Conservation (phyloP, 2,888 invertebrate genomes). For the Celastrina argiolus region DNA sequence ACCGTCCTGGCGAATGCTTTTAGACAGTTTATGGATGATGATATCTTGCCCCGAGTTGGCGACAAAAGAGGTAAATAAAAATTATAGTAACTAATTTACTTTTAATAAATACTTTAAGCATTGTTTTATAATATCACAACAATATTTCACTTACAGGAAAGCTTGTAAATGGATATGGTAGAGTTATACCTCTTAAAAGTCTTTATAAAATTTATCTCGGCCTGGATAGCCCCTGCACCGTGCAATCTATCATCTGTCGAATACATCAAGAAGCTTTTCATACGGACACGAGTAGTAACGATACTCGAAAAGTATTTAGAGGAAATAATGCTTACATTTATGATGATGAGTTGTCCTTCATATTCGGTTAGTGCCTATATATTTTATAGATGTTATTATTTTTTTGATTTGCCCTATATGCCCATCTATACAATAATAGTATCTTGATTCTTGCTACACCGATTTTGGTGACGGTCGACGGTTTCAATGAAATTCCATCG, state of each 20-base stretch:
- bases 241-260: constrained; percentile 55
- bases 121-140: too few relatives aligned
- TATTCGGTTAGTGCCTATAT: constrained; percentile 42
- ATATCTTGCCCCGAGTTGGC: constrained; percentile 61
- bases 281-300: constrained; percentile 39
- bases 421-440: too few relatives aligned
- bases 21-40: constrained; percentile 68
- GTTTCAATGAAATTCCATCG: too few relatives aligned
- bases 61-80: constrained; percentile 51
- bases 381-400: too few relatives aligned
- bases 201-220: constrained; percentile 62
- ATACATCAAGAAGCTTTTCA: constrained; percentile 44
- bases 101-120: too few relatives aligned
- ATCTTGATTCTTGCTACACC: too few relatives aligned
- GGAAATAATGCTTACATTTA: constrained; percentile 58
- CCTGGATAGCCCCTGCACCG: constrained; percentile 69
- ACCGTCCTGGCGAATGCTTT: constrained; percentile 74
- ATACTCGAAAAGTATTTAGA: constrained; percentile 34
- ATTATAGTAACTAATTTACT: too few relatives aligned
- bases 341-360: constrained; percentile 55
- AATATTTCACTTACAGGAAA: constrained; percentile 41
- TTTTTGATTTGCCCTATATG: too few relatives aligned
- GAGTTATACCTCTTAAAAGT: constrained; percentile 60
- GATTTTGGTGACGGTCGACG: too few relatives aligned
- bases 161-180: constrained; percentile 51